A percentile compares a stretch with the other conserved stretches of the same genome.
phyloP scores from a whole-genome alignment of 1,140 invertebrate species.

The Megathymus violae region DNA sequence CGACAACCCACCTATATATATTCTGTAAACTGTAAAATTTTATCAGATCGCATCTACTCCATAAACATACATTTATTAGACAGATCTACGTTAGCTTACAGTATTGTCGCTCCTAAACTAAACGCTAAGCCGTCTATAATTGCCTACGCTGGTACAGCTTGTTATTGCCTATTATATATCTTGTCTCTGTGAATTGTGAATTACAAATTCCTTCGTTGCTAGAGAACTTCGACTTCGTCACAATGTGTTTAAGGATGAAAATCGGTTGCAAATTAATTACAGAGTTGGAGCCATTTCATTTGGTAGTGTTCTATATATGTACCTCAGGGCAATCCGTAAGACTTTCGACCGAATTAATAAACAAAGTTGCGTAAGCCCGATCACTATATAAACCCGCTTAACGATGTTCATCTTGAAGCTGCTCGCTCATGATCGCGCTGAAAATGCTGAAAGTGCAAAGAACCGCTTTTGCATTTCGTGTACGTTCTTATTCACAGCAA shows the following conservation, averaged over 20 bases:
- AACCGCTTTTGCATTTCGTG: constrained; percentile 15
- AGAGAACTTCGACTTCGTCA: background rate
- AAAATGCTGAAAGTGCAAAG: background rate
- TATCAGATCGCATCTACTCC: background rate
- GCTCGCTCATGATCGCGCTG: constrained; percentile 15
- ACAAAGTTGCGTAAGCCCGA: constrained; percentile 25
- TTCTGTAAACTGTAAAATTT: constrained; percentile 1
- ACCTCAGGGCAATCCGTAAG: constrained; percentile 28
- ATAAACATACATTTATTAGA: constrained; percentile 29
- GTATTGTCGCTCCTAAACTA: constrained; percentile 32
- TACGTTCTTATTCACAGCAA: constrained; percentile 25
- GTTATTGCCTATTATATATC: constrained; percentile 26
- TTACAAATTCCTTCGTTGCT: background rate
- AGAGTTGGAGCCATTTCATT: background rate
- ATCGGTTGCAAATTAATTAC: background rate
- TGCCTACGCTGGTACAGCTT: constrained; percentile 17
- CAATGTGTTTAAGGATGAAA: background rate
- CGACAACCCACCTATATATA: background rate
- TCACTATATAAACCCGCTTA: constrained; percentile 14
- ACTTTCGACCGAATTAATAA: constrained; percentile 31
- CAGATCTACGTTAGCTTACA: constrained; percentile 14
- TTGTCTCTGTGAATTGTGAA: background rate
- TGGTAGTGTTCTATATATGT: constrained; percentile 2
- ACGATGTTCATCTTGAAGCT: constrained; percentile 22
- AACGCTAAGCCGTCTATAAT: constrained; percentile 33